A percentile compares a stretch with the other conserved stretches of the same genome.
These are phyloP conservation scores for Corvus hawaiiensis DNA, from an alignment of 2,113 vertebrate genomes.

Conservation along the genomic window DNA sequence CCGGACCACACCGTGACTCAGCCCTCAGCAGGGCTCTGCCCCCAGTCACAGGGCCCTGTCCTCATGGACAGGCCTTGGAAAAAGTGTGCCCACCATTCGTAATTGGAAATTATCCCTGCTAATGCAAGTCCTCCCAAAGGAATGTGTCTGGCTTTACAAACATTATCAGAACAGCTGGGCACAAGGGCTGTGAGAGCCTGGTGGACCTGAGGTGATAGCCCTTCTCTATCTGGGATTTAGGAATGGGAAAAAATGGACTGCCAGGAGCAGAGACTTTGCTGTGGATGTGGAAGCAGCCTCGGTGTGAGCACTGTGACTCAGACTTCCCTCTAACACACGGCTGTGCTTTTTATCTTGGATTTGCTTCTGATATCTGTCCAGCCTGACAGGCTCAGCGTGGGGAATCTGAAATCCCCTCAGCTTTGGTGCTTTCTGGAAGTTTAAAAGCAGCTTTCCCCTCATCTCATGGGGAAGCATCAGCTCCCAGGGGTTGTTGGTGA, in stretches of 20 bases:
- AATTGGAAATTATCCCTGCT: not conserved
- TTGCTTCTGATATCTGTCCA: not conserved
- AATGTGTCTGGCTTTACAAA: rapidly evolving
- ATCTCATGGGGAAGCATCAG: not conserved
- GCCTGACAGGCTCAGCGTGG: not conserved
- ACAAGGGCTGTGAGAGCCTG: rapidly evolving
- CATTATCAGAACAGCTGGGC: rapidly evolving
- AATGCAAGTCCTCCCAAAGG: not conserved
- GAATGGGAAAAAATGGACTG: not conserved
- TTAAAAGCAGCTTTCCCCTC: not conserved
- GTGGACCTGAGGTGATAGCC: not conserved
- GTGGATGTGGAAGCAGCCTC: not conserved
- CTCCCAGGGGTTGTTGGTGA: not conserved
- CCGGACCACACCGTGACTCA: rapidly evolving
- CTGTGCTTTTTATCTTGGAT: not conserved
- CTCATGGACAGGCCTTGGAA: not conserved
- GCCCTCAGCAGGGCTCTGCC: not conserved
- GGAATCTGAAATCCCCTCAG: not conserved
- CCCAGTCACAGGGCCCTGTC: not conserved
- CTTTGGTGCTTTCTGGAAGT: not conserved
- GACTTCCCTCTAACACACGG: not conserved
- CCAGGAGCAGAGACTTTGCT: not conserved
- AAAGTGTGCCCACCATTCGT: not conserved
- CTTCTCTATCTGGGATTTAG: rapidly evolving
- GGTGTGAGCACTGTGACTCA: not conserved